A percentile compares a stretch with the other conserved stretches of the same genome.
Evolutionary conservation across 1,140 invertebrate genomes (phyloP).

Genomic region (Eulimnadia texana): DNA sequence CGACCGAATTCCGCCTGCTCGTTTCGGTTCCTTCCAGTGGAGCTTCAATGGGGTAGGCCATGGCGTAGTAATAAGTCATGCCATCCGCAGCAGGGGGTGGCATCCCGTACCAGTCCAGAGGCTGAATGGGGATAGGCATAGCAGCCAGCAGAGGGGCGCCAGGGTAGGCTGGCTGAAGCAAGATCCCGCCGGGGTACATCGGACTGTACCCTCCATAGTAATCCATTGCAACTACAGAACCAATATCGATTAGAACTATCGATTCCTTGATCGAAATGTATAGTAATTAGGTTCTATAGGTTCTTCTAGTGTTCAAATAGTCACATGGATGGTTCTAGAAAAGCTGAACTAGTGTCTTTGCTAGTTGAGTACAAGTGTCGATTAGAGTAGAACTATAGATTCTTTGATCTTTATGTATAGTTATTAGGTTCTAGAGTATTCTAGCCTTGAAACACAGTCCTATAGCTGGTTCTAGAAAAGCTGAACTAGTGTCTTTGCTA

Average conservation of each 20-base stretch:
- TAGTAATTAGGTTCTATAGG: no score
- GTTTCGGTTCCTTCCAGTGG: neutral
- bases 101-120: slow-evolving; percentile 31
- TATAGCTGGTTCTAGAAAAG: no score
- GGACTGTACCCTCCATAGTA: slow-evolving; percentile 8
- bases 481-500: no score
- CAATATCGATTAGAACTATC: neutral
- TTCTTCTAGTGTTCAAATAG: no score
- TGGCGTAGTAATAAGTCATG: slow-evolving; percentile 16
- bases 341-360: no score
- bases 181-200: slow-evolving; percentile 13
- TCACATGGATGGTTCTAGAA: no score
- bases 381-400: no score
- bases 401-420: no score
- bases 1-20: slow-evolving; percentile 10
- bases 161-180: slow-evolving; percentile 10
- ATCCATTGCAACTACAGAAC: neutral
- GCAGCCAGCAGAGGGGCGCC: slow-evolving; percentile 27
- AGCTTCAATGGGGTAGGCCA: slow-evolving; percentile 15
- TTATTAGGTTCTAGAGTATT: no score
- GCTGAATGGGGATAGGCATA: slow-evolving; percentile 28
- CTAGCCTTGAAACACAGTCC: no score
- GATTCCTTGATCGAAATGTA: no score
- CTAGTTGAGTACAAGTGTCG: no score
- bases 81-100: slow-evolving; percentile 16